Evolutionary conservation across 2,113 vertebrate genomes (phyloP), one percentile per base, ranked within the genome.

Genomic region (Xiphophorus hellerii): DNA sequence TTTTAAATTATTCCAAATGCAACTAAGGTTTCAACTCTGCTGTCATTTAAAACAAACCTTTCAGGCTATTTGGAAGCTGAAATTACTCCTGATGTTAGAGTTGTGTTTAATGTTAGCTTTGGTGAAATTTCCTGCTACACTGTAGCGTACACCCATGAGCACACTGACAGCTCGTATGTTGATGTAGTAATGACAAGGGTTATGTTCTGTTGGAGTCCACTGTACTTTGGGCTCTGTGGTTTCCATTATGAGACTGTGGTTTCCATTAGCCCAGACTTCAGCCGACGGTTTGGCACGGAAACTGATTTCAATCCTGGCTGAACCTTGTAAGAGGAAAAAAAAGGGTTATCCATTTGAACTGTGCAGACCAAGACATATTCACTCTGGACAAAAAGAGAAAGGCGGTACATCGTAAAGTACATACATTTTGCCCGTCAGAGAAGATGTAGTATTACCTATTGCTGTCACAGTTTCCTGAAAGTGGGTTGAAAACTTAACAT

Each of bases 211-310:
- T 90, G 90, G 90, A 90, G 66, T 78, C 86, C 73, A 22, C 77
- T 89, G 80, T 78, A 83, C 85, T 87, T 5, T 22, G 66, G 71
- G 87, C 68, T 86, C 86, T 88, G 89, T 89, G 87, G 88, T 94
- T 93, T 93, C 84, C 91, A 92, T 94, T 90, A 91, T 77, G 79
- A 78, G 86, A 87, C 78, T 35, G 69, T 89, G 88, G 87, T 93
- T 94, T 93, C 84, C 89, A 91, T 94, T 91, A 91, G 79, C 29
- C 75, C 76, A 27, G 29, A 66, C 77, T 86, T 81, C 62, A 78
- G 74, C 84, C 70, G 69, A 87, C 71, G 60, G 66, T 17, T 78
- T 88, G 81, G 89, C 88, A 83, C 30, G n/a, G 67, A 88, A 84
- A 87, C 77, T 28, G 74, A 66, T 60, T 82, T 90, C 84, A 89